Evolutionary conservation across 2,888 invertebrate species (phyloP), one percentile per base, ranked within the genome.

Genomic region (Eustalomyia histrio): DNA sequence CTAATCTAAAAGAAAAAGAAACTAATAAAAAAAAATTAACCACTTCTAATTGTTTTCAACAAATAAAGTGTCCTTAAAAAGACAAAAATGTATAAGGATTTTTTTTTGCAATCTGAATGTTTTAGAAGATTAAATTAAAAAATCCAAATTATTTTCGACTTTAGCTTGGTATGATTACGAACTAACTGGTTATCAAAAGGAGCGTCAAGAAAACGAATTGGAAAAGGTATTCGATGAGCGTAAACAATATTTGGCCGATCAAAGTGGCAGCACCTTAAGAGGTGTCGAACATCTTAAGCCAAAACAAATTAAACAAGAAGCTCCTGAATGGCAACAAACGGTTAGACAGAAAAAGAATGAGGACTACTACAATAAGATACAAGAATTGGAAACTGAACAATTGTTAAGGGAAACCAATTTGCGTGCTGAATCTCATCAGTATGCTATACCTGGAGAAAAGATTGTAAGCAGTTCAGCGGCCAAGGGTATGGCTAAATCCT

Each of bases 161-260:
- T 85, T 91, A 95, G 97, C 97, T 87, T 97, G 97, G 97, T 97
- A 97, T 92, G 97, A 97, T 92, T 93, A 94, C 89, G 97, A 96
- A 90, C 93, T 96, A 89, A 92, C 95, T 84, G 94, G 94, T 89
- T 97, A 96, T 91, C 97, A 97, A 91, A 93, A 93, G 89, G 95
- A 95, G 86, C 94, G 97, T 84, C 87, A 88, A 85, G 95, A 95
- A 86, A 95, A 95, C 72, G 97, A 97, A 91, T 92, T 97, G 86
- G 96, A 96, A 90, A 94, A 95, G 90, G 94, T 96, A 61, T 97
- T 97, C 89, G 97, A 97, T 88, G 97, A 97, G 90, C 94, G 96
- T 84, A 93, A 94, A 85, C 94, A 94, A 87, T 92, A 92, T 61
- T 91, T 94, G 86, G 93, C 94, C 84, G 94, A 95, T 85, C 93